Evolutionary conservation across 2,797 vertebrate genomes (phyloP).

Genomic region (Falco columbarius): DNA sequence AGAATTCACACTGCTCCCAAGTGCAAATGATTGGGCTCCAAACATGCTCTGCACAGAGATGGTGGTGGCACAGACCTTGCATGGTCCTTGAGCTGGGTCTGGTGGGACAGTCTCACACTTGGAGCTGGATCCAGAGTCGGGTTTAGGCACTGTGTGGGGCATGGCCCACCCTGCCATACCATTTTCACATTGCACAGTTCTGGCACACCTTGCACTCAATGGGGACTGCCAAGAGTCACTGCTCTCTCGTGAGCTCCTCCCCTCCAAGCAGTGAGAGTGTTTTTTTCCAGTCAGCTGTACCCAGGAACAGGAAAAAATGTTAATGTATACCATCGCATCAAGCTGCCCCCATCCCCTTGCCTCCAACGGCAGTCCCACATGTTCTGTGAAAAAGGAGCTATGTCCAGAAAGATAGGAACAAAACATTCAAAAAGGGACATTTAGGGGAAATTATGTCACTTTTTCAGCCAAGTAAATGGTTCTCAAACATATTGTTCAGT

Average conservation of each 20-base stretch:
- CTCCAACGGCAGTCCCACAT: not conserved
- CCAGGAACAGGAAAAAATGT: not conserved
- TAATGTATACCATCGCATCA: too few relatives aligned
- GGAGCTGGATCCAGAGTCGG: not conserved
- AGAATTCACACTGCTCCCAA: not conserved
- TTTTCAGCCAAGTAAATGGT: not conserved
- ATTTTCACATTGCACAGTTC: not conserved
- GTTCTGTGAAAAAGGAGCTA: not conserved
- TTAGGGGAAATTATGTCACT: not conserved
- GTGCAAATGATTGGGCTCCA: not conserved
- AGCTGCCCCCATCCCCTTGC: fast-evolving
- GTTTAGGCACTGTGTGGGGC: not conserved
- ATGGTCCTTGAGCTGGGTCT: not conserved
- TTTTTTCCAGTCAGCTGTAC: not conserved
- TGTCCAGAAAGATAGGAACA: not conserved
- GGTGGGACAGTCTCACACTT: not conserved
- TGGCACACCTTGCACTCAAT: not conserved
- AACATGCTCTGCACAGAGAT: not conserved
- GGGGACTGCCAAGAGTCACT: not conserved
- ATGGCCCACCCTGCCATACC: not conserved
- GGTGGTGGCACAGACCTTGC: not conserved
- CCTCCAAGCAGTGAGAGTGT: not conserved
- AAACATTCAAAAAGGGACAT: not conserved
- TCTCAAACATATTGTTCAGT: not conserved
- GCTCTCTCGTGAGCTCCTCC: not conserved